Conservation (phyloP, 2,888 invertebrate genomes). For the Drosophila dives region DNA sequence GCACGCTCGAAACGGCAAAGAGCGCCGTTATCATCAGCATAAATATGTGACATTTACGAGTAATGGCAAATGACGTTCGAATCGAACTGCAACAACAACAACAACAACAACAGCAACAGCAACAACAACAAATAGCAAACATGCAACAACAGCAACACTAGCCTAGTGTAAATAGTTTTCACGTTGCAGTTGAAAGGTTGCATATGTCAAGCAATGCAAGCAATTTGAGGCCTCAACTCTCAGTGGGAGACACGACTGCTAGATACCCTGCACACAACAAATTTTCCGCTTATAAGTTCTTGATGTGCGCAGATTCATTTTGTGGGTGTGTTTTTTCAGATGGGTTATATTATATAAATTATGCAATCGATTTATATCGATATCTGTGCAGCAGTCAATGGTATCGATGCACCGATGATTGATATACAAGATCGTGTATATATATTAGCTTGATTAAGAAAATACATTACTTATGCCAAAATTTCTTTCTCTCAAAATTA, state of each 20-base stretch:
- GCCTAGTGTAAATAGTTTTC: conserved; percentile 41
- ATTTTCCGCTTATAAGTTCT: neutral
- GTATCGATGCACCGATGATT: neutral
- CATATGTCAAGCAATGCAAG: conserved; percentile 10
- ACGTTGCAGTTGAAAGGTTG: conserved; percentile 53
- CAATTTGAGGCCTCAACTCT: neutral
- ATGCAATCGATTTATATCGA: neutral
- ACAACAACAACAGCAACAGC: conserved; percentile 21
- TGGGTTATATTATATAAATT: neutral
- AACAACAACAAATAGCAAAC: conserved; percentile 5
- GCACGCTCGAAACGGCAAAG: conserved; percentile 64
- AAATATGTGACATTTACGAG: conserved; percentile 61
- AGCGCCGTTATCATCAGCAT: conserved; percentile 70
- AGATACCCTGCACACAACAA: neutral
- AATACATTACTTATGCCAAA: neutral
- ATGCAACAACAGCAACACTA: conserved; percentile 1
- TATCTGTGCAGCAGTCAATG: neutral
- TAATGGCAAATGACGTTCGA: conserved; percentile 52
- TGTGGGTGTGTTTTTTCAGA: neutral
- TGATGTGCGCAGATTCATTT: neutral
- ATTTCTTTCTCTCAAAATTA: no score
- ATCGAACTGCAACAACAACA: conserved; percentile 33
- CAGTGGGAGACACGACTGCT: neutral
- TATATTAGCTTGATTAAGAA: neutral
- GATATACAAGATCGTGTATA: neutral